Evolutionary conservation across 1,140 invertebrate species (phyloP), one percentile per base, ranked within the genome.

Genomic region (Ceratosolen solmsi): DNA sequence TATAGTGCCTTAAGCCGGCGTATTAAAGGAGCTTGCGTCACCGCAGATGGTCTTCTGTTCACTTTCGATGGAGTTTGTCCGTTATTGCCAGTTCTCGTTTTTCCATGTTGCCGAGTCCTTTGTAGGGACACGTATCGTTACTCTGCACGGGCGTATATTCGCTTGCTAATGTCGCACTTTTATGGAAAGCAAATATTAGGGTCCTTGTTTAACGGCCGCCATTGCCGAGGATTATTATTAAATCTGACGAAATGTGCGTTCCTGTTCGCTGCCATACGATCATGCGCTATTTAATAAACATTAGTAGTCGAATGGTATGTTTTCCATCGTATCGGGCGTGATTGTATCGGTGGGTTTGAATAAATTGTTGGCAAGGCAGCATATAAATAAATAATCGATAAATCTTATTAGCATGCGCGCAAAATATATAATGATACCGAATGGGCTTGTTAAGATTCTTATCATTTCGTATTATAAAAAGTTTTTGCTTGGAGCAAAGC

Each of bases 1-100:
- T 38, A n/a, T 27, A 41, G 8, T 41, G 22, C 20, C 22, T 38
- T 27, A 20, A 38, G 33, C 73, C 54, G 54, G 36, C 51, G 54
- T 51, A 60, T 58, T 60, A 20, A 72, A 72, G 46, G 30, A 54
- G 17, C 41, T 73, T 75, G 51, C 51, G 73, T 54, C 71, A 60
- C 20, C 27, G 20, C 22, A 4, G 1, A 38, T 17, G 63, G 63
- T 5, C 20, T 38, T 68, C 33, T n/a, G 36, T n/a, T 68, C 63
- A 38, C 63, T 68, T 38, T 68, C 63, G 63, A 33, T 38, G 15
- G 63, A 15, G 33, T 5, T 38, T 15, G 3, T 54, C 51, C 51
- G 11, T 54, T 54, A 2, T 68, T 38, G 9, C 25, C 17, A 2
- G 20, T 0, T 38, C 27, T 36, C 33, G 5, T 17, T 36, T 5